A percentile compares a stretch with the other conserved stretches of the same genome.
phyloP scores from a whole-genome alignment of 1,140 invertebrate species.

The Ceratina australensis region DNA sequence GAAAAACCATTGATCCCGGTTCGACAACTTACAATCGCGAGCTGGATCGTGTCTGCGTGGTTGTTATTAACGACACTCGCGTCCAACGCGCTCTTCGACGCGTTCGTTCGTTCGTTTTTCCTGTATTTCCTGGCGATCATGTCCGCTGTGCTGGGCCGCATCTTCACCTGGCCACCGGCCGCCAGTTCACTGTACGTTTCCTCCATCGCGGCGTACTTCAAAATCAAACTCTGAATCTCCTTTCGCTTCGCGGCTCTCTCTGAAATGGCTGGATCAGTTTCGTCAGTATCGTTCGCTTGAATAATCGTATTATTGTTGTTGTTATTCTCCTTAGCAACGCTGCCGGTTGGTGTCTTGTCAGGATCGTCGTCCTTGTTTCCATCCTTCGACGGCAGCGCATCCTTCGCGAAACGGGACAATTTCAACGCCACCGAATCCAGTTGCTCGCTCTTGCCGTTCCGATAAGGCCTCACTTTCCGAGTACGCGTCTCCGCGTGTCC shows the following conservation, averaged over 20 bases:
- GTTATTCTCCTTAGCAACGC: not conserved
- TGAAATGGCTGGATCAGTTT: slow-evolving; percentile 79
- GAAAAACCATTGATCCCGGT: slow-evolving; percentile 23
- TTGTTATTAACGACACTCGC: slow-evolving; percentile 55
- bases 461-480: slow-evolving; percentile 61
- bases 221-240: slow-evolving; percentile 89
- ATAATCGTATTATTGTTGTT: not conserved
- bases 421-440: slow-evolving; percentile 69
- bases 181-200: slow-evolving; percentile 77
- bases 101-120: slow-evolving; percentile 60
- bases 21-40: slow-evolving; percentile 74
- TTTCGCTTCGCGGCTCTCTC: slow-evolving; percentile 88
- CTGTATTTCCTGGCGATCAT: slow-evolving; percentile 78
- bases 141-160: slow-evolving; percentile 74
- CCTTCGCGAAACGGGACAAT: slow-evolving; percentile 60
- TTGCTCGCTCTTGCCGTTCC: slow-evolving; percentile 74
- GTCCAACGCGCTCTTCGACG: slow-evolving; percentile 69
- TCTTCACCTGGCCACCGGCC: slow-evolving; percentile 38
- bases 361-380: slow-evolving; percentile 26
- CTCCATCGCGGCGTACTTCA: slow-evolving; percentile 87
- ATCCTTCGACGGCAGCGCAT: not conserved
- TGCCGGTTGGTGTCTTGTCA: slow-evolving; percentile 64
- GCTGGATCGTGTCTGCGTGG: slow-evolving; percentile 44
- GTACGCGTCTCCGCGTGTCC: slow-evolving; percentile 69
- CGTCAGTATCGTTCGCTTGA: not conserved